Evolutionary conservation across 23 tunicate species (phyloP).

Genomic region (Diplosoma virens): DNA sequence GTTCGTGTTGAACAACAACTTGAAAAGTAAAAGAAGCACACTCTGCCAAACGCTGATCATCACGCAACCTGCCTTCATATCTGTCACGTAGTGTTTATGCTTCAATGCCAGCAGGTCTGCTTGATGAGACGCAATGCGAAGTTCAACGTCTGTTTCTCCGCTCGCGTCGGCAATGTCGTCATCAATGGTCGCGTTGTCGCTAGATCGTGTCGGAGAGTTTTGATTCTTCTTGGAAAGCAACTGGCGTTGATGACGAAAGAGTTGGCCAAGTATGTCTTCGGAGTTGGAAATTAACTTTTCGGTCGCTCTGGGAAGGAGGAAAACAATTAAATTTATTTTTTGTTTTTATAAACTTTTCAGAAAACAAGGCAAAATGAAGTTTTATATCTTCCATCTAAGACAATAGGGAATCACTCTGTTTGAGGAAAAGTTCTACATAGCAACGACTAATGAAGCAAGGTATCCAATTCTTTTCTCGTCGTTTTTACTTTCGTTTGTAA

Average conservation of each 20-base stretch:
- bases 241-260: slow-evolving; percentile 62
- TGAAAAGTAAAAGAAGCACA: background rate
- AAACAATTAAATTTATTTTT: too few species aligned
- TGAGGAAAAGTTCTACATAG: too few species aligned
- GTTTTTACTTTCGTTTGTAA: too few species aligned
- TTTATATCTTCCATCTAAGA: too few species aligned
- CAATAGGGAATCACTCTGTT: too few species aligned
- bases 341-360: too few species aligned
- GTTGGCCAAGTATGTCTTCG: slow-evolving; percentile 44
- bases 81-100: slow-evolving; percentile 46
- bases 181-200: background rate
- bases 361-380: too few species aligned
- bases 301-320: slow-evolving; percentile 19
- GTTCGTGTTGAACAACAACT: background rate
- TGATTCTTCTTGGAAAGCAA: slow-evolving; percentile 15
- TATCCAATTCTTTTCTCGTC: too few species aligned
- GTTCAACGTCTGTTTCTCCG: slow-evolving; percentile 38
- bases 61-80: slow-evolving; percentile 39
- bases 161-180: background rate
- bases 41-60: background rate
- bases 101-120: slow-evolving; percentile 44
- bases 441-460: too few species aligned
- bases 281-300: slow-evolving; percentile 35
- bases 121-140: slow-evolving; percentile 52
- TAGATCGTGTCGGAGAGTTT: background rate